Percentiles rank a stretch among this genome's conserved stretches.
These are phyloP conservation scores for Epiblema foenella DNA, from an alignment of 2,888 invertebrate genomes.

Conservation along the genomic window DNA sequence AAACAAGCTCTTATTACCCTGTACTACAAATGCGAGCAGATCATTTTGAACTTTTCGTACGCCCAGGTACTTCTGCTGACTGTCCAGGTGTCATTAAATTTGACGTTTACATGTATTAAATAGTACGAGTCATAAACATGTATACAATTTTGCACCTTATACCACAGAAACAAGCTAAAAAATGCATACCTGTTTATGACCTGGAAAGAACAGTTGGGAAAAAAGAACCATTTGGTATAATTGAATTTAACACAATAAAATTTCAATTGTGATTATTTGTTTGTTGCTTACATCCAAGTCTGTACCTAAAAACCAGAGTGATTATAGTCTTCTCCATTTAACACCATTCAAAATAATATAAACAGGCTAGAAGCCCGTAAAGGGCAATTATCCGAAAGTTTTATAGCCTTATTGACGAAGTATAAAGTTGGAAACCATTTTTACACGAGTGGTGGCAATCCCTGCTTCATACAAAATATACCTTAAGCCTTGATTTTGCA, in stretches of 20 bases:
- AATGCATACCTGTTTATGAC: constrained; percentile 9
- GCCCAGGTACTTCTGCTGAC: too few species aligned
- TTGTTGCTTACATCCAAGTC: constrained; percentile 21
- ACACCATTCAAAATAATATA: neutral
- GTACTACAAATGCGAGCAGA: too few species aligned
- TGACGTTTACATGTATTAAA: neutral
- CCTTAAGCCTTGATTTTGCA: too few species aligned
- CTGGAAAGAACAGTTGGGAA: neutral
- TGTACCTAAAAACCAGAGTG: constrained; percentile 5
- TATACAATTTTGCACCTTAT: constrained; percentile 7
- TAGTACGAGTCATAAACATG: constrained; percentile 1
- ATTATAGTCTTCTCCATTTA: neutral
- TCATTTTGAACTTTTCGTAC: too few species aligned
- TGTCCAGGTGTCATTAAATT: too few species aligned
- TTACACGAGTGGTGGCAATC: too few species aligned
- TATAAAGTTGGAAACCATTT: too few species aligned
- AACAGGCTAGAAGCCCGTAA: too few species aligned
- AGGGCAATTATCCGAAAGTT: too few species aligned
- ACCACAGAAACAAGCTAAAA: neutral
- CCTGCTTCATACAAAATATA: too few species aligned
- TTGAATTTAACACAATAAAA: constrained; percentile 1
- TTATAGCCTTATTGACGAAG: too few species aligned
- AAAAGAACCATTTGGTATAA: neutral
- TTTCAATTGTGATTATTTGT: constrained; percentile 21
- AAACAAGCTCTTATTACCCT: too few species aligned